Evolutionary conservation across 2,888 invertebrate species (phyloP).

Genomic region (Onchidella celtica): DNA sequence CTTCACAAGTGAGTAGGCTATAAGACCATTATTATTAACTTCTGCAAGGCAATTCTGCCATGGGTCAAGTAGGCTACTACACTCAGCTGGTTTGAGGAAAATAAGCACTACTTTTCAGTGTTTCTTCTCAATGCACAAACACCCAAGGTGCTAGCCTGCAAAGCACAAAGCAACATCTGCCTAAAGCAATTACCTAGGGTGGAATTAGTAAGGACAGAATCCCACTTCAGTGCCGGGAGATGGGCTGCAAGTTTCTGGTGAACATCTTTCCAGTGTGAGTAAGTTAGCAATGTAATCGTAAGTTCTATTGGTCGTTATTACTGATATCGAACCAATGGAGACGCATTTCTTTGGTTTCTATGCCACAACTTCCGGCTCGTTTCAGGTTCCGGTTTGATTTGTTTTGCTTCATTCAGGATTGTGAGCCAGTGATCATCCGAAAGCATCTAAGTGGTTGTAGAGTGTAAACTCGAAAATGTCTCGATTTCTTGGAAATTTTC

Average conservation of each 20-base stretch:
- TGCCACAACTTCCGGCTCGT: conserved; percentile 12
- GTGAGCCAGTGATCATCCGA: conserved; percentile 11
- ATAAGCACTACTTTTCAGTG: too few relatives aligned
- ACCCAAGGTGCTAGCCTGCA: too few relatives aligned
- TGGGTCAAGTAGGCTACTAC: too few relatives aligned
- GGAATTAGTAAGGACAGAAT: neutral
- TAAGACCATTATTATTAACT: too few relatives aligned
- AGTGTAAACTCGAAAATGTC: conserved; percentile 50
- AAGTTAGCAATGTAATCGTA: conserved; percentile 8
- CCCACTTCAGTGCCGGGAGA: conserved; percentile 9
- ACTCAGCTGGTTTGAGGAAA: too few relatives aligned
- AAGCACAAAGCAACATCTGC: too few relatives aligned
- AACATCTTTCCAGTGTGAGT: neutral
- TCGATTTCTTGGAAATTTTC: conserved; percentile 62
- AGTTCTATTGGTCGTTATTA: conserved; percentile 11
- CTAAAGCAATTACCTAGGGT: neutral
- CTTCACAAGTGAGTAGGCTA: too few relatives aligned
- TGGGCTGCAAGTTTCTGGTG: conserved; percentile 14
- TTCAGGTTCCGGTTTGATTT: conserved; percentile 19
- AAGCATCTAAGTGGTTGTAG: neutral
- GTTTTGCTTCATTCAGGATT: neutral
- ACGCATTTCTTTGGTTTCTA: neutral
- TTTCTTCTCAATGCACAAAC: too few relatives aligned
- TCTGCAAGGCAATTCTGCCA: too few relatives aligned
- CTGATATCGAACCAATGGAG: neutral